Evolutionary conservation across 2,113 vertebrate species (phyloP).

Genomic region (Cynoglossus semilaevis): DNA sequence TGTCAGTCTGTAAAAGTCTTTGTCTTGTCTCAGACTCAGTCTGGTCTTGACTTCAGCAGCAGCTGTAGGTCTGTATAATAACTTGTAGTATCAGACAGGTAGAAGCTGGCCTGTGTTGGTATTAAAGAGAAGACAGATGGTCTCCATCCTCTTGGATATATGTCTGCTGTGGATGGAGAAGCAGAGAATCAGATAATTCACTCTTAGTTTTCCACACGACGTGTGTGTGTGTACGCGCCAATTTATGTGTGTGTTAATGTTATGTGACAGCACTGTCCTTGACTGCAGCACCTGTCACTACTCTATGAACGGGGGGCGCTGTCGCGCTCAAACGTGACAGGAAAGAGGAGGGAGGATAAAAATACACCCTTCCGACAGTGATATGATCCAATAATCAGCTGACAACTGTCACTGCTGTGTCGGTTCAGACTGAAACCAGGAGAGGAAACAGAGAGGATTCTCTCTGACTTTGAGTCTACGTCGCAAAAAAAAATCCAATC

Average conservation of each 20-base stretch:
- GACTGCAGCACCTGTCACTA: constrained; percentile 72
- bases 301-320: constrained; percentile 62
- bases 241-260: constrained; percentile 74
- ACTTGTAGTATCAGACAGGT: constrained; percentile 40
- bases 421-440: constrained; percentile 23
- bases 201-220: constrained; percentile 56
- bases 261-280: constrained; percentile 73
- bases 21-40: too few species aligned
- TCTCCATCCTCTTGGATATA: constrained; percentile 65
- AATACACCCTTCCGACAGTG: constrained; percentile 60
- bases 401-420: constrained; percentile 50
- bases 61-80: constrained; percentile 73
- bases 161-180: constrained; percentile 62
- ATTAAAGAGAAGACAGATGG: constrained; percentile 74
- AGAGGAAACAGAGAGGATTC: constrained; percentile 28
- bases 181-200: constrained; percentile 61
- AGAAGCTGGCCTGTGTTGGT: constrained; percentile 58
- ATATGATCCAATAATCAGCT: constrained; percentile 67
- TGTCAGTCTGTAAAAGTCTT: background rate
- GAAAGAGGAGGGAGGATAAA: constrained; percentile 47
- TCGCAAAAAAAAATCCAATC: too few species aligned
- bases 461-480: background rate
- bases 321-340: constrained; percentile 13
- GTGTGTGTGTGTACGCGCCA: constrained; percentile 29
- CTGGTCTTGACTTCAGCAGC: background rate